Percentiles rank a stretch among this genome's conserved stretches.
These are phyloP conservation scores for Copidosoma floridanum DNA, from an alignment of 1,140 invertebrate genomes.

Conservation along the genomic window DNA sequence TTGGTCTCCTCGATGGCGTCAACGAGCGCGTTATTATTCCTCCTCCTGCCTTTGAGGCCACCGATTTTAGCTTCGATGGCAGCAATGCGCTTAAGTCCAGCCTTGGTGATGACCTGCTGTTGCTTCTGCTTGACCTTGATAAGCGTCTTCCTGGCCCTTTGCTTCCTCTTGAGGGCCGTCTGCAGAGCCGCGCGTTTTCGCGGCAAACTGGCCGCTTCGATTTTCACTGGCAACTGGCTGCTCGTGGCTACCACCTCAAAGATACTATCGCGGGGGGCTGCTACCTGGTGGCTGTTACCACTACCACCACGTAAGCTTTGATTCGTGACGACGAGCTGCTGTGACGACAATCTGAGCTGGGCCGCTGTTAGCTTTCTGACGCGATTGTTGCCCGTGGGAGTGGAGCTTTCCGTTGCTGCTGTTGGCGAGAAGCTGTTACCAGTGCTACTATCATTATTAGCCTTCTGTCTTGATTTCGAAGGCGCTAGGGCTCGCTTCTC, in stretches of 20 bases:
- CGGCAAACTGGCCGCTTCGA: constrained; percentile 48
- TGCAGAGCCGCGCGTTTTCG: constrained; percentile 49
- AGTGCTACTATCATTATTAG: constrained; percentile 46
- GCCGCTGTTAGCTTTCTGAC: no score
- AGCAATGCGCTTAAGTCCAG: constrained; percentile 44
- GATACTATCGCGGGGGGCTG: constrained; percentile 40
- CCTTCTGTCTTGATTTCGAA: constrained; percentile 55
- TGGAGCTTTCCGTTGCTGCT: neutral
- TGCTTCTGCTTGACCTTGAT: constrained; percentile 51
- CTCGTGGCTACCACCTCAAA: constrained; percentile 42
- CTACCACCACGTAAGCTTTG: no score
- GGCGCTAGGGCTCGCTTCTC: constrained; percentile 57
- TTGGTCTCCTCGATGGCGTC: no score
- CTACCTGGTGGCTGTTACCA: constrained; percentile 47
- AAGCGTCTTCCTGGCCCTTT: constrained; percentile 43
- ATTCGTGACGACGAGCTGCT: constrained; percentile 27
- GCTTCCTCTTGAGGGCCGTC: constrained; percentile 44
- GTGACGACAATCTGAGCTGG: no score
- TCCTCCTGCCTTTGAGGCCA: constrained; percentile 36
- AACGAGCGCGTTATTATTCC: no score
- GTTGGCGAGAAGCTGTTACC: neutral
- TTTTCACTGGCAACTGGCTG: constrained; percentile 47
- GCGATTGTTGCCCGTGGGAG: no score
- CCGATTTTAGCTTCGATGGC: constrained; percentile 41
- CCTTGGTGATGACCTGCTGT: no score